Evolutionary conservation across 1,140 invertebrate genomes (phyloP), one percentile per base, ranked within the genome.

Genomic region (Chironomus tepperi): DNA sequence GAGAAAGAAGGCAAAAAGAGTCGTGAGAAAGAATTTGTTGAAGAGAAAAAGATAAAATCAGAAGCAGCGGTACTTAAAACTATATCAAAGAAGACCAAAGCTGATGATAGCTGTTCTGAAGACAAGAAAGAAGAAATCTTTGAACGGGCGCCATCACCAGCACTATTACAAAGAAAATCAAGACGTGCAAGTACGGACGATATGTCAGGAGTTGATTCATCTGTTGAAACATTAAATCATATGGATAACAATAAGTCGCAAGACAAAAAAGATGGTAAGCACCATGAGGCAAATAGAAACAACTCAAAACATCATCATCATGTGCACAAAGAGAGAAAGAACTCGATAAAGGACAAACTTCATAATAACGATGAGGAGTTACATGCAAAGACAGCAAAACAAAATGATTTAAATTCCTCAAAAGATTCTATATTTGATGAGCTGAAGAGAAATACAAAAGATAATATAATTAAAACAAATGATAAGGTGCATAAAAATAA

Each of bases 221-320:
- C 65, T 10, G 65, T 18, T 21, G 65, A 34, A 86, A 83, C 77
- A 12, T 9, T n/a, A 84, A 86, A 79, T 86, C 87, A 81, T 83
- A 85, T 76, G 84, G 87, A 78, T 85, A 81, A 77, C 84, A 86
- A 80, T 83, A 83, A 79, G 84, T 83, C 74, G 78, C 86, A 34
- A 83, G 83, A 77, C 84, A 84, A 78, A 84, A 86, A 78, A 77
- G 82, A 82, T 77, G 81, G 79, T 6, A 76, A 84, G 75, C 81
- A 83, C 74, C 81, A 83, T 77, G 79, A 79, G 43, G 82, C 83
- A 75, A 67, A 79, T 24, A 73, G 79, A 65, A 84, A 84, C 77
- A 83, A 84, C 65, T 84, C 84, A 18, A 83, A 84, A 77, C 84
- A 83, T 77, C 75, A 79, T 21, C 85, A 84, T 78, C 77, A 73